Conservation (phyloP, 2,888 invertebrate species). For the Parnassius smintheus region DNA sequence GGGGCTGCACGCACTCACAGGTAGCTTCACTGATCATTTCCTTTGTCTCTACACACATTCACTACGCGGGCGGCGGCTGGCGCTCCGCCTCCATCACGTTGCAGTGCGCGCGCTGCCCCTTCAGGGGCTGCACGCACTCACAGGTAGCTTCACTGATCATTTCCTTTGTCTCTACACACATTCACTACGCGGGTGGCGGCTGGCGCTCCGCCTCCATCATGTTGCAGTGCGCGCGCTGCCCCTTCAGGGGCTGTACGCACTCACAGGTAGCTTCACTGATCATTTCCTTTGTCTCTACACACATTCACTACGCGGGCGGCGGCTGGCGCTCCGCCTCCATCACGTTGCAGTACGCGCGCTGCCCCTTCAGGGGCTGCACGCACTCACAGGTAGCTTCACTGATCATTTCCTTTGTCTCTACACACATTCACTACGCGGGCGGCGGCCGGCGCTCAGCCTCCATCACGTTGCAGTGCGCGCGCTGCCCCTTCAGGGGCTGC, state of each 20-base stretch:
- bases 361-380: conserved; percentile 54
- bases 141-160: too few relatives aligned
- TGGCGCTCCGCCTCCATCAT: conserved; percentile 35
- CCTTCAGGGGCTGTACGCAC: conserved; percentile 53
- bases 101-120: conserved; percentile 67
- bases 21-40: conserved; percentile 34
- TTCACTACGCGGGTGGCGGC: conserved; percentile 31
- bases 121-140: conserved; percentile 48
- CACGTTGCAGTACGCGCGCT: conserved; percentile 60
- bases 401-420: too few relatives aligned
- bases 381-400: too few relatives aligned
- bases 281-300: too few relatives aligned
- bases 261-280: too few relatives aligned
- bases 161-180: too few relatives aligned
- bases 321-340: conserved; percentile 33
- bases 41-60: too few relatives aligned
- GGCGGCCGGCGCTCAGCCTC: conserved; percentile 32
- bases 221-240: conserved; percentile 65
- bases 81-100: conserved; percentile 38
- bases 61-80: conserved; percentile 29
- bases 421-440: too few relatives aligned
- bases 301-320: conserved; percentile 31
- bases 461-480: conserved; percentile 57
- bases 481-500: conserved; percentile 56
- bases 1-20: conserved; percentile 54